Base-by-base conservation (phyloP, 2,113 vertebrate genomes). In the Mungos mungo region DNA sequence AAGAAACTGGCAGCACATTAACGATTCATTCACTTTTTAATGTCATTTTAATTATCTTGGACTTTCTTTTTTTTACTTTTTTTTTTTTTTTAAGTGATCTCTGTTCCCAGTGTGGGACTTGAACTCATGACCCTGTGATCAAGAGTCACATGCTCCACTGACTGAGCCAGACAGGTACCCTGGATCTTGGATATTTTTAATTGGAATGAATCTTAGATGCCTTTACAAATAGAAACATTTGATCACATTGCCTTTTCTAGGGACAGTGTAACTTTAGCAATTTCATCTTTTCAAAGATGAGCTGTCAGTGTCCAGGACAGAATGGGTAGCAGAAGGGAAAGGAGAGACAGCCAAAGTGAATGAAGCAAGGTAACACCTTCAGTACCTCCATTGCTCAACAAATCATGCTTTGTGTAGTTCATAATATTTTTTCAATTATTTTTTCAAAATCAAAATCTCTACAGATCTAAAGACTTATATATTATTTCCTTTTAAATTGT, bases 41-140 rank as follows among this genome's bases (percentile, higher is more conserved):
- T 57, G 23, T 72, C 12, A 87, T 71, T 82, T 93, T 84, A 72
- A 38, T 92, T 94, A 88, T 93, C 38, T 45, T 95, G 41, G 38
- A 21, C 45, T 47, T 47, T 10, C 45, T 47, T 47, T 50, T 76
- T 90, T 90, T 89, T 65, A 38, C 38, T 69, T 69, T 31, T n/a
- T n/a, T 33, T 69, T 69, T 68, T 33, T 69, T 69, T n/a, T 69
- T 3, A n/a, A 15, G 33, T 69, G 33, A 69, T 69, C 66, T 69
- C 33, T n/a, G 66, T 68, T 33, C 33, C 33, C 33, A 69, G 1
- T 8, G 33, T 69, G 66, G 66, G 66, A 6, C 66, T 69, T n/a
- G 33, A 69, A n/a, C 66, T 69, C 66, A n/a, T 33, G 15, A 69
- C 31, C 16, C 66, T n/a, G 66, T 16, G 66, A 68, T 68, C 33